Percentiles rank a stretch among this genome's conserved stretches.
Conservation (phyloP, 2,113 vertebrate species). For the Acrocephalus arundinaceus region DNA sequence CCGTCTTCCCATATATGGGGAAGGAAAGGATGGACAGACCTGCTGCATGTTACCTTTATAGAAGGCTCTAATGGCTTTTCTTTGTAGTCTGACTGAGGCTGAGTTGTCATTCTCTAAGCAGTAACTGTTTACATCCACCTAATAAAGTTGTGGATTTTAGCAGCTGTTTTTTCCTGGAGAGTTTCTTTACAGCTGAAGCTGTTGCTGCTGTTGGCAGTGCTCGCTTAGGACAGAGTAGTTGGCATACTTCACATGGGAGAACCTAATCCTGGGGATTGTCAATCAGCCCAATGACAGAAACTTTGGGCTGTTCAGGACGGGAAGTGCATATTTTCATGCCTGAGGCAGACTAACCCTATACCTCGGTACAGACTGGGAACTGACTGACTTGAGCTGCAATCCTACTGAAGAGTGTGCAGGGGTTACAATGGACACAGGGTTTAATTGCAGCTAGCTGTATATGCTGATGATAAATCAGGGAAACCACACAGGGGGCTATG, state of each 20-base stretch:
- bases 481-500: neutral
- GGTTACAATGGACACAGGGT: neutral
- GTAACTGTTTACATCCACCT: neutral
- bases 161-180: neutral
- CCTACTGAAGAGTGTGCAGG: neutral
- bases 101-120: neutral
- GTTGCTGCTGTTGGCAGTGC: neutral
- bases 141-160: neutral
- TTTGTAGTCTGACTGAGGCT: neutral
- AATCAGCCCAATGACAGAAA: neutral
- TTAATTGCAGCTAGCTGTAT: neutral
- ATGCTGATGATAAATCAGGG: neutral
- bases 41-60: neutral
- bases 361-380: neutral
- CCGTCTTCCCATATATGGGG: neutral
- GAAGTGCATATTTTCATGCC: neutral
- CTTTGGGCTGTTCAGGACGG: neutral
- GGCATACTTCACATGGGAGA: neutral
- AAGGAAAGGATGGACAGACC: neutral
- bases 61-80: neutral
- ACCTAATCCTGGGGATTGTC: neutral
- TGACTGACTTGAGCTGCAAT: neutral
- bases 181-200: neutral
- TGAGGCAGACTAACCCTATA: neutral
- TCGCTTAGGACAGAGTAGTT: neutral